Evolutionary conservation across 2,888 invertebrate species (phyloP), one percentile per base, ranked within the genome.

Genomic region (Leptopterna dolabrata): DNA sequence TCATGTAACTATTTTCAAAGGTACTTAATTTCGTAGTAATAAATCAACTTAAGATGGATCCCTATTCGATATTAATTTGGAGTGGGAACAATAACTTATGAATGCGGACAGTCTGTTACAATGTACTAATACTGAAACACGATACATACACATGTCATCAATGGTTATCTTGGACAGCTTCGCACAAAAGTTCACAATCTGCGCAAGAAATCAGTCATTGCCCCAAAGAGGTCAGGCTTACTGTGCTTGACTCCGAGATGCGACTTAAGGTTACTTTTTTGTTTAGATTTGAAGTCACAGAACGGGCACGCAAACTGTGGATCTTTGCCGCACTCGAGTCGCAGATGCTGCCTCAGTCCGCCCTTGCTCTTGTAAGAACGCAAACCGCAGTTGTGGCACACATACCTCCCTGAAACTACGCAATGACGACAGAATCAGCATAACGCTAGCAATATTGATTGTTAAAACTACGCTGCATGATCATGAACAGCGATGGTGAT

Each of bases 221-320:
- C 63, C 24, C 24, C 63, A 13, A 63, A 24, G 63, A 11, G 9
- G 24, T 24, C 0, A 9, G 63, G 63, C 7, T 63, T 24, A 36
- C 16, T 27, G 43, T 89, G 89, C 36, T 86, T 89, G 16, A 88
- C 27, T 0, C 87, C 55, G 7, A 90, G 24, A 70, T 90, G 91
- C 16, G 90, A 90, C 27, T 89, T 90, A 27, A 92, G 89, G 85
- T 91, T 91, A 87, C 91, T 91, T 70, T 92, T 92, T 87, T 91
- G 91, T 86, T 92, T 91, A 89, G 91, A 91, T 84, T 90, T 90
- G 83, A 90, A 91, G 27, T 90, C 89, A 88, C 93, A 93, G 71
- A 91, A 87, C 9, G 90, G 90, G 89, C 93, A 93, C 7, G 89
- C 89, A 90, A 92, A 92, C 88, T 91, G 91, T 81, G 92, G 92